Conservation (phyloP, 2,113 vertebrate species). For the Kryptolebias marmoratus region DNA sequence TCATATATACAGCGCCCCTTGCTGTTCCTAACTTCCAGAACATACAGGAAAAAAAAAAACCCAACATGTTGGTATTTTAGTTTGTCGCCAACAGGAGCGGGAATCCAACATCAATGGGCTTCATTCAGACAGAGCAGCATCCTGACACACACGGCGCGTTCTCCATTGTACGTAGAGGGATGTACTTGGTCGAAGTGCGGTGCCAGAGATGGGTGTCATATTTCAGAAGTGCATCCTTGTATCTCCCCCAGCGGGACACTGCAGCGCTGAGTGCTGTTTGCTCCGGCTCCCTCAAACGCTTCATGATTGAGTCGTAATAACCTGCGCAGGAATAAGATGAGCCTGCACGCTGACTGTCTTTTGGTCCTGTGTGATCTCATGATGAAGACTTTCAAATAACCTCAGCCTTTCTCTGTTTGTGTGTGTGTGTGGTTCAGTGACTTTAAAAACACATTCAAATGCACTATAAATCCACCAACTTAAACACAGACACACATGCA, state of each 20-base stretch:
- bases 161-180: constrained; percentile 16
- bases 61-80: background rate
- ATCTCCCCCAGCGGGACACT: constrained; percentile 47
- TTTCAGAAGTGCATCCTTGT: constrained; percentile 72
- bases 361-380: constrained; percentile 3
- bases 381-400: constrained; percentile 9
- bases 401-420: background rate
- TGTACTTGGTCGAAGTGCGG: constrained; percentile 30
- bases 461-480: background rate
- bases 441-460: background rate
- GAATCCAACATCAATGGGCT: constrained; percentile 1
- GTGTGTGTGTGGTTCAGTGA: background rate
- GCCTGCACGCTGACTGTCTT: constrained; percentile 37
- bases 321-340: constrained; percentile 41
- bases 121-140: background rate
- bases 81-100: background rate
- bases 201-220: constrained; percentile 64
- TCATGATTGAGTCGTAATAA: constrained; percentile 69
- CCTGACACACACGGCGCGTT: background rate
- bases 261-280: constrained; percentile 66
- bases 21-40: constrained; percentile 26
- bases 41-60: background rate
- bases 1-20: constrained; percentile 17
- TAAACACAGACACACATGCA: background rate
- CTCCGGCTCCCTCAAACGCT: constrained; percentile 56